Evolutionary conservation across 1,140 invertebrate species (phyloP).

Genomic region (Glossosoma conforme): DNA sequence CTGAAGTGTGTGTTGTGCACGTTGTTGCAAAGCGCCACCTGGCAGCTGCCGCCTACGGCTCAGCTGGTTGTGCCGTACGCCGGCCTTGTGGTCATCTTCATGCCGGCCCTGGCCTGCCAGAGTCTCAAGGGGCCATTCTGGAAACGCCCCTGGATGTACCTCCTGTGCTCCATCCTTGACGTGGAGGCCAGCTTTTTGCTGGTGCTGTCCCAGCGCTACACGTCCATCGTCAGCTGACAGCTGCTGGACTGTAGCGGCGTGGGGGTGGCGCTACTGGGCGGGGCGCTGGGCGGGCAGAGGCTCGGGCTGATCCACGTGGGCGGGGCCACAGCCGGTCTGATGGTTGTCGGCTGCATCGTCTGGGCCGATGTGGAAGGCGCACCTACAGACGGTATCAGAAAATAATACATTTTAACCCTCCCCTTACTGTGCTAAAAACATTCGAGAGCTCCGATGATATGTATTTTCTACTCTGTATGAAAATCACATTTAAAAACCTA

Average conservation of each 20-base stretch:
- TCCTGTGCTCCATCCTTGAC: slow-evolving; percentile 48
- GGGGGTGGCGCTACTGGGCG: slow-evolving; percentile 70
- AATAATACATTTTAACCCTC: too few species aligned
- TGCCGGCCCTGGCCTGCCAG: slow-evolving; percentile 67
- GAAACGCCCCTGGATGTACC: slow-evolving; percentile 31
- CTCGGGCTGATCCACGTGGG: slow-evolving; percentile 66
- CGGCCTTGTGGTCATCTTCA: slow-evolving; percentile 70
- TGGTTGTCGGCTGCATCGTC: slow-evolving; percentile 78
- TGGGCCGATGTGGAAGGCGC: slow-evolving; percentile 76
- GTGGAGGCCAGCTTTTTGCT: slow-evolving; percentile 53
- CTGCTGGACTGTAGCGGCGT: slow-evolving; percentile 83
- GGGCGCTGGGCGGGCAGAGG: slow-evolving; percentile 65
- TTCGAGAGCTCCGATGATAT: too few species aligned
- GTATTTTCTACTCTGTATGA: too few species aligned
- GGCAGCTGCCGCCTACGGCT: slow-evolving; percentile 67
- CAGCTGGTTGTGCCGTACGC: slow-evolving; percentile 79
- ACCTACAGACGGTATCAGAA: slow-evolving; percentile 58
- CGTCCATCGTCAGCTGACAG: slow-evolving; percentile 59
- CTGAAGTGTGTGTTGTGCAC: slow-evolving; percentile 72
- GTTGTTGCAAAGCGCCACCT: slow-evolving; percentile 63
- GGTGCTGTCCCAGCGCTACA: slow-evolving; percentile 46
- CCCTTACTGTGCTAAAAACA: too few species aligned
- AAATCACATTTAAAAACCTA: too few species aligned
- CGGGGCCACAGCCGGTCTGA: slow-evolving; percentile 73
- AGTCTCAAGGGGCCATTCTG: slow-evolving; percentile 37